These are phyloP conservation scores for Hyposmocoma kahamanoa DNA, from an alignment of 1,140 invertebrate genomes.

Conservation along the genomic window DNA sequence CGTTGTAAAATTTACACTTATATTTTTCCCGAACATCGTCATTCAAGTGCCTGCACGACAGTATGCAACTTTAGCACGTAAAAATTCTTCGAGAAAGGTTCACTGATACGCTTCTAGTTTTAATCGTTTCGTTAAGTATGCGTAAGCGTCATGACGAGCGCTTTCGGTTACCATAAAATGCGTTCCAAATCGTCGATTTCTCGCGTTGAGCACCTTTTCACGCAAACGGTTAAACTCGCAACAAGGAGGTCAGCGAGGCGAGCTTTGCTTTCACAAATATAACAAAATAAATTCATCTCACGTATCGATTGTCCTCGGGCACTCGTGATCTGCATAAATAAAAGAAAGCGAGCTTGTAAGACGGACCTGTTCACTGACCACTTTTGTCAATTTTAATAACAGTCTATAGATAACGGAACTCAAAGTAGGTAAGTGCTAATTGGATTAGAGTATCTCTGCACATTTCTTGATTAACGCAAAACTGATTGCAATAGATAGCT, in stretches of 20 bases:
- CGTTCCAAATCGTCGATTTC: slow-evolving; percentile 65
- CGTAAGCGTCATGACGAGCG: slow-evolving; percentile 5
- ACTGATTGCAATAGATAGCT: no score
- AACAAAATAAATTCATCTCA: slow-evolving; percentile 73
- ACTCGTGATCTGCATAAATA: slow-evolving; percentile 56
- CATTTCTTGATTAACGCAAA: no score
- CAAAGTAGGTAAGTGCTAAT: no score
- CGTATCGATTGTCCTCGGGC: slow-evolving; percentile 68
- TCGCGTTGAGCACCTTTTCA: slow-evolving; percentile 64
- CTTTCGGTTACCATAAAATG: slow-evolving; percentile 51
- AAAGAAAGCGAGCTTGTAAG: slow-evolving; percentile 67
- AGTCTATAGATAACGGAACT: background rate
- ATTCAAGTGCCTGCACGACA: no score
- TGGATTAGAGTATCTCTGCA: no score
- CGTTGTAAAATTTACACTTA: no score
- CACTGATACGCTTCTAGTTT: no score
- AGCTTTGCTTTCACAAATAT: slow-evolving; percentile 72
- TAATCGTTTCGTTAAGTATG: background rate
- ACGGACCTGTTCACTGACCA: slow-evolving; percentile 27
- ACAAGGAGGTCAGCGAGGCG: slow-evolving; percentile 66
- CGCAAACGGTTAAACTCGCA: slow-evolving; percentile 58
- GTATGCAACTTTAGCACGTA: no score
- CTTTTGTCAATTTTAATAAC: slow-evolving; percentile 23
- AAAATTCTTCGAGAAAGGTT: no score
- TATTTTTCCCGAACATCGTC: no score